A percentile compares a stretch with the other conserved stretches of the same genome.
phyloP scores from a whole-genome alignment of 2,888 invertebrate species.

The Drosophila paranaensis region DNA sequence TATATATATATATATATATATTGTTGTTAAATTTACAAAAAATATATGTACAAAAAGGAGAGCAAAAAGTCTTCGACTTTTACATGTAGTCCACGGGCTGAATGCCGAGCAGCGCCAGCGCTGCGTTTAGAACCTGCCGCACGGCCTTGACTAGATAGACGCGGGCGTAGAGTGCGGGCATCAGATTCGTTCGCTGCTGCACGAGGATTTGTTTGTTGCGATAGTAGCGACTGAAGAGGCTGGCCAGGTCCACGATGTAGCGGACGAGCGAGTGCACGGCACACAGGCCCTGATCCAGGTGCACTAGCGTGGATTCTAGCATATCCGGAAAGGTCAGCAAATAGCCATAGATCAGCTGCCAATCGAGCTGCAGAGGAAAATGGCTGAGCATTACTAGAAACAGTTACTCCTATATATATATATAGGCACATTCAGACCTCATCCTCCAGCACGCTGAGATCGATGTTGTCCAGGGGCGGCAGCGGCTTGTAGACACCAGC shows the following conservation, averaged over 20 bases:
- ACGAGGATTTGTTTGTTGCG: conserved; percentile 89
- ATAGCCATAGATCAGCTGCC: conserved; percentile 89
- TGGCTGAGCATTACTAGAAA: no score
- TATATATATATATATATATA: not conserved
- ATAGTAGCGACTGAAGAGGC: conserved; percentile 90
- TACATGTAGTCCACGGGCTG: conserved; percentile 90
- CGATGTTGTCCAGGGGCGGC: conserved; percentile 86
- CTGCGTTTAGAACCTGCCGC: conserved; percentile 88
- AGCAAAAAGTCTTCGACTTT: no score
- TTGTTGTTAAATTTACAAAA: conserved; percentile 23
- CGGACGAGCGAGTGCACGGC: conserved; percentile 88
- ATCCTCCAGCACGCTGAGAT: conserved; percentile 88
- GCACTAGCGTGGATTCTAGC: conserved; percentile 86
- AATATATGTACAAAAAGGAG: conserved; percentile 25
- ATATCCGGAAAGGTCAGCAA: conserved; percentile 88
- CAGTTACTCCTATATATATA: no score
- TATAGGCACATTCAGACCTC: conserved; percentile 86
- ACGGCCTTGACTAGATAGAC: conserved; percentile 89
- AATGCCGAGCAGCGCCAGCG: conserved; percentile 88
- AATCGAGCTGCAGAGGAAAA: conserved; percentile 89
- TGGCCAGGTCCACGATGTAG: conserved; percentile 88
- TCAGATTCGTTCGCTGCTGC: conserved; percentile 89
- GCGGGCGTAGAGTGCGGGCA: conserved; percentile 89
- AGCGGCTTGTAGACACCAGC: conserved; percentile 87
- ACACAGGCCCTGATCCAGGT: conserved; percentile 86